Conservation (phyloP, 2,888 invertebrate species). For the Stomorhina lunata region DNA sequence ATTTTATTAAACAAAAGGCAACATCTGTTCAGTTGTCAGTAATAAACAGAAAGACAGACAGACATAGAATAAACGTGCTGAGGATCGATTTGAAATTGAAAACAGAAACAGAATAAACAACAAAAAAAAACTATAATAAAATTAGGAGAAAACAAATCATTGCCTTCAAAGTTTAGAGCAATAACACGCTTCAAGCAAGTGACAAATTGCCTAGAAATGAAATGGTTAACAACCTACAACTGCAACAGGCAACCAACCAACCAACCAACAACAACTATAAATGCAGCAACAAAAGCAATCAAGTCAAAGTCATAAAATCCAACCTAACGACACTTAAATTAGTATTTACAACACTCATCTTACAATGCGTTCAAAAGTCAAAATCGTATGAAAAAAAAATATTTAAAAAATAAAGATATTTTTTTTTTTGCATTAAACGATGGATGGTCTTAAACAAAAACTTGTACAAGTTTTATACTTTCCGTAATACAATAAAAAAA, state of each 20-base stretch:
- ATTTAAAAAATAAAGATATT: slow-evolving; percentile 15
- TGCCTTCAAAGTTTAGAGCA: slow-evolving; percentile 57
- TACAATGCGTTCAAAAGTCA: slow-evolving; percentile 53
- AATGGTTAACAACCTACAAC: slow-evolving; percentile 25
- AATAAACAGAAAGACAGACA: slow-evolving; percentile 10
- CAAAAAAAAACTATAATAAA: slow-evolving; percentile 10
- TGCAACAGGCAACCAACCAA: no score
- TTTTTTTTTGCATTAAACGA: neutral
- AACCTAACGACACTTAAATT: slow-evolving; percentile 42
- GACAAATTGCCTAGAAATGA: slow-evolving; percentile 59
- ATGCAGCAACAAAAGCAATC: slow-evolving; percentile 22
- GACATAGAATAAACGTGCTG: slow-evolving; percentile 55
- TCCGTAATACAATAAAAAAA: neutral
- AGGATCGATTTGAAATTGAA: slow-evolving; percentile 39
- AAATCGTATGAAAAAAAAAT: slow-evolving; percentile 39
- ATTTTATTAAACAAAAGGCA: slow-evolving; percentile 29
- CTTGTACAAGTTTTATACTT: neutral
- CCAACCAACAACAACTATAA: slow-evolving; percentile 29
- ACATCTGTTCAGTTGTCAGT: slow-evolving; percentile 54
- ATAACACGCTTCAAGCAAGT: slow-evolving; percentile 63
- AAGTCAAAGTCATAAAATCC: slow-evolving; percentile 51
- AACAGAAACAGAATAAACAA: no score
- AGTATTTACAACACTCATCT: slow-evolving; percentile 51
- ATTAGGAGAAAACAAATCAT: slow-evolving; percentile 62
- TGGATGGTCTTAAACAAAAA: slow-evolving; percentile 30